Base-by-base conservation (phyloP, 1,140 invertebrate species). In the Cherax destructor region DNA sequence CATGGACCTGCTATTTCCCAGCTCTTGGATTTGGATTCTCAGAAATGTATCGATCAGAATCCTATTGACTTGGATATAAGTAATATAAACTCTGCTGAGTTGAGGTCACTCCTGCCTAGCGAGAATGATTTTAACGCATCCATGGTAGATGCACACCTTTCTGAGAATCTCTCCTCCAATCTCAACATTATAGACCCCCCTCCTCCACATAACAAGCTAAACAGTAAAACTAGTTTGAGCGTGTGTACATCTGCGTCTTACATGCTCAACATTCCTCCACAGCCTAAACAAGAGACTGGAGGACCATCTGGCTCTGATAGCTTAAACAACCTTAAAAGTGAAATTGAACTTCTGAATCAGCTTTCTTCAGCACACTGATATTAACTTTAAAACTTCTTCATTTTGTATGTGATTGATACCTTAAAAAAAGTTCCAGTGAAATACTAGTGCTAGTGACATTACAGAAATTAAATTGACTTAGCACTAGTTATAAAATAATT, bases 261-360 rank as follows among this genome's bases (percentile, higher is more conserved):
- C 65, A 88, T 88, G 69, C 78, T 83, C 3, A 91, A 91, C 78
- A 91, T 84, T 59, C 83, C 50, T 47, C 83, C 50, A 24, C 76
- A 72, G 49, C 21, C 79, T 61, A 84, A 93, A 69, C 56, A 78
- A 78, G 93, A 93, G 50, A 76, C 93, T 87, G 74, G 91, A 85
- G 78, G 93, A 83, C 83, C 93, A 92, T 59, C 84, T 72, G 52
- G 89, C 89, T 87, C 98, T 94, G 97, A 96, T 30, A 96, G 96
- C 56, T 91, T 94, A 72, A 93, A 91, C 24, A 92, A 93, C 50
- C 91, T 93, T 9, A 93, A 91, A 59, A 88, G 87, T 83, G 91
- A 92, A 85, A 92, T 93, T 56, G 92, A 93, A 85, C 87, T 92
- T 83, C 89, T 93, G 56, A 92, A 94, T 95, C 95, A 95, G 95